phyloP scores from a whole-genome alignment of 2,113 vertebrate genomes.

The Mystacornis crossleyi region DNA sequence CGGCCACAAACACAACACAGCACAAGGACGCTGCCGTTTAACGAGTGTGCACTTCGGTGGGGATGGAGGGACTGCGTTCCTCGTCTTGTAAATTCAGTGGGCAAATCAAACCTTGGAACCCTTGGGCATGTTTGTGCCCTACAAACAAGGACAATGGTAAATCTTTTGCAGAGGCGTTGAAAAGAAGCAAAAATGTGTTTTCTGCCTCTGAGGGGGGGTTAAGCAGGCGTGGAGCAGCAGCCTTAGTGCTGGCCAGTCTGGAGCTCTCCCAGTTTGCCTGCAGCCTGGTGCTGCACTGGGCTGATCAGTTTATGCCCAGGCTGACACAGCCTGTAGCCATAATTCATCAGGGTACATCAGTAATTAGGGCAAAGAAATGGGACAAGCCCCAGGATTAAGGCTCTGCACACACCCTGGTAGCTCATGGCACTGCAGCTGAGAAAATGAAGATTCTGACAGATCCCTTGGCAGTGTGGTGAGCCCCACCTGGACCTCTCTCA shows the following conservation, averaged over 20 bases:
- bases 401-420: accelerated
- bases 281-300: neutral
- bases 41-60: neutral
- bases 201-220: neutral
- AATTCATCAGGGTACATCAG: neutral
- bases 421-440: neutral
- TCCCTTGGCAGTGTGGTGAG: neutral
- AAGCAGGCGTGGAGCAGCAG: neutral
- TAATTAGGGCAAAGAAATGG: neutral
- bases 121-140: neutral
- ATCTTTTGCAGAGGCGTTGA: neutral
- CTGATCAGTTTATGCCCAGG: too few species aligned
- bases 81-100: neutral
- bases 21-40: neutral
- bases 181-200: neutral
- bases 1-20: neutral
- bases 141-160: neutral
- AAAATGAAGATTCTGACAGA: neutral
- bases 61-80: neutral
- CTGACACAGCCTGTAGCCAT: neutral
- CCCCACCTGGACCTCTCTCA: neutral
- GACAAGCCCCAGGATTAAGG: neutral
- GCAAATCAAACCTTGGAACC: neutral
- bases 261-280: neutral
- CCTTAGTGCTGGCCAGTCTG: neutral